These are phyloP conservation scores for Drosophila kanapiae DNA, from an alignment of 1,140 invertebrate genomes.

Conservation along the genomic window DNA sequence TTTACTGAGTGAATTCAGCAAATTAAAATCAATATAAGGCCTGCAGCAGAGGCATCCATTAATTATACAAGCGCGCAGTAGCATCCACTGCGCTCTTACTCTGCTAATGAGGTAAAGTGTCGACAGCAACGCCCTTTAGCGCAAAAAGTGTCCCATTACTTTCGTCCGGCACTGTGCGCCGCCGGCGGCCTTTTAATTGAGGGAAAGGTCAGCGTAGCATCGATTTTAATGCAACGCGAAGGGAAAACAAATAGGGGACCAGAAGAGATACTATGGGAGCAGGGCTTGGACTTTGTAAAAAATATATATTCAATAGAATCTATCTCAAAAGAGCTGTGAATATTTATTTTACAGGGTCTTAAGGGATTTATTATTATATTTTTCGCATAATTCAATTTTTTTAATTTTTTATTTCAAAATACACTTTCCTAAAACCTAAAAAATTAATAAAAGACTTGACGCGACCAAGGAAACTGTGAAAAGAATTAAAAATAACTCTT, in stretches of 20 bases:
- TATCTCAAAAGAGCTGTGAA: not conserved
- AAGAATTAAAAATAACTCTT: not conserved
- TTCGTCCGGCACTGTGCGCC: slow-evolving; percentile 48
- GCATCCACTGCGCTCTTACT: slow-evolving; percentile 1
- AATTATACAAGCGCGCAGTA: slow-evolving; percentile 60
- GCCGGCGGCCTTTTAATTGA: slow-evolving; percentile 61
- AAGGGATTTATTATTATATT: not conserved
- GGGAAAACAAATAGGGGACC: slow-evolving; percentile 19
- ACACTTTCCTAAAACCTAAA: not conserved
- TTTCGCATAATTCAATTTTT: not conserved
- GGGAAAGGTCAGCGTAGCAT: slow-evolving; percentile 78
- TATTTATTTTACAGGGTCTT: not conserved
- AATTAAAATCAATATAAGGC: slow-evolving; percentile 66
- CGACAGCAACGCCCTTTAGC: slow-evolving; percentile 50
- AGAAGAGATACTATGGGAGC: not conserved
- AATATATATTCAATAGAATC: not conserved
- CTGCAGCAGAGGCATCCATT: slow-evolving; percentile 49
- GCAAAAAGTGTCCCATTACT: slow-evolving; percentile 55
- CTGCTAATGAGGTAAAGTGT: slow-evolving; percentile 65
- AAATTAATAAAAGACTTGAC: not conserved
- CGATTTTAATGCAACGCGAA: slow-evolving; percentile 64
- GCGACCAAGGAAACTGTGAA: not conserved
- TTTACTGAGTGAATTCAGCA: slow-evolving; percentile 66
- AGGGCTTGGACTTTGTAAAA: not conserved
- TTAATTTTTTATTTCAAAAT: not conserved